These are phyloP conservation scores for Clarias gariepinus DNA, from an alignment of 2,113 vertebrate species.

Conservation along the genomic window DNA sequence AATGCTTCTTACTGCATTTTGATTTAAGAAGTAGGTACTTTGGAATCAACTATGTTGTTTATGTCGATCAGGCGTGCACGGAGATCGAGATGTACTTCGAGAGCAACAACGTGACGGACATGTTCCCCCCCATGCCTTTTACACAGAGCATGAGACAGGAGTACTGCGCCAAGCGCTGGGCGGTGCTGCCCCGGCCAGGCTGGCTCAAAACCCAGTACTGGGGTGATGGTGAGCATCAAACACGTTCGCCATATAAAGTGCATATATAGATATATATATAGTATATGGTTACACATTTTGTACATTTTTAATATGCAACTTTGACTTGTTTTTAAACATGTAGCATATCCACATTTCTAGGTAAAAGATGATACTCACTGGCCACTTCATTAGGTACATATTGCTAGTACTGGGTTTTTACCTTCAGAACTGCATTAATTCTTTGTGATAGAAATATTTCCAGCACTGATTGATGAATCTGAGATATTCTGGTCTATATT, in stretches of 20 bases:
- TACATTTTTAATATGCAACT: no score
- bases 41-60: not conserved
- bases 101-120: slow-evolving; percentile 88
- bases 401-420: no score
- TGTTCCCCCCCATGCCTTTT: slow-evolving; percentile 86
- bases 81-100: slow-evolving; percentile 84
- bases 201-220: slow-evolving; percentile 86
- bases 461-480: no score
- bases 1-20: not conserved
- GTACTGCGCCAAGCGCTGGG: slow-evolving; percentile 84
- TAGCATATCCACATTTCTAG: no score
- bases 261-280: no score
- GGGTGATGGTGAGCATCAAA: slow-evolving; percentile 72
- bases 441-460: no score
- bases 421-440: no score
- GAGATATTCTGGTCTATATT: no score
- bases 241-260: not conserved
- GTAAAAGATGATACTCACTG: no score
- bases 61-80: slow-evolving; percentile 80
- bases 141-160: slow-evolving; percentile 66
- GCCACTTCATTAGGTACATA: no score
- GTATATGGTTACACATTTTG: not conserved
- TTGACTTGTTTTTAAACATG: no score
- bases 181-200: slow-evolving; percentile 70
- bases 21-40: not conserved